A percentile compares a stretch with the other conserved stretches of the same genome.
Conservation (phyloP, 2,797 vertebrate genomes). For the Tiaroga cobitis region DNA sequence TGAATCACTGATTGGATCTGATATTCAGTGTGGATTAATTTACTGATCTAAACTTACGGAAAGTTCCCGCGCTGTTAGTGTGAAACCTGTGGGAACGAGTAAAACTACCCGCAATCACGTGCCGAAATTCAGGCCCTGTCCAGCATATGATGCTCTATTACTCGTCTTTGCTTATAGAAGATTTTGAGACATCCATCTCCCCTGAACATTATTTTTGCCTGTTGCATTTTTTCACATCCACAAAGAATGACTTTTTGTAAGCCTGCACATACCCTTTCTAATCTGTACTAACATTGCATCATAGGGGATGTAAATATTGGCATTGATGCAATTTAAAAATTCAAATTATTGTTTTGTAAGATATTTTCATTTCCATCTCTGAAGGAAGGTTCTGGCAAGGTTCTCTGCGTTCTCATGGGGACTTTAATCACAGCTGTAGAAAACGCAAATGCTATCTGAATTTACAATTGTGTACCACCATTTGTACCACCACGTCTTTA, state of each 20-base stretch:
- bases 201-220: not conserved
- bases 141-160: not conserved
- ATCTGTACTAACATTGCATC: not conserved
- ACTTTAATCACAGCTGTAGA: not conserved
- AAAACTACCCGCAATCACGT: not conserved
- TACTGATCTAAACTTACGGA: not conserved
- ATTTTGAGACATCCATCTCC: not conserved
- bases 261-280: not conserved
- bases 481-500: not conserved
- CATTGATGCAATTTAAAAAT: no score
- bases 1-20: not conserved
- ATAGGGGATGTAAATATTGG: constrained; percentile 11
- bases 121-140: not conserved
- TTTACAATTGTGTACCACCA: not conserved
- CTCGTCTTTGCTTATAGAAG: constrained; percentile 1
- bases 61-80: not conserved
- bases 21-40: not conserved
- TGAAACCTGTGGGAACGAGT: not conserved
- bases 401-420: not conserved
- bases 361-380: not conserved
- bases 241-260: not conserved
- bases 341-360: not conserved
- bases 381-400: not conserved
- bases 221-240: not conserved
- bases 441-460: not conserved